phyloP scores from a whole-genome alignment of 2,888 invertebrate genomes.

The Syrista parreyssii region DNA sequence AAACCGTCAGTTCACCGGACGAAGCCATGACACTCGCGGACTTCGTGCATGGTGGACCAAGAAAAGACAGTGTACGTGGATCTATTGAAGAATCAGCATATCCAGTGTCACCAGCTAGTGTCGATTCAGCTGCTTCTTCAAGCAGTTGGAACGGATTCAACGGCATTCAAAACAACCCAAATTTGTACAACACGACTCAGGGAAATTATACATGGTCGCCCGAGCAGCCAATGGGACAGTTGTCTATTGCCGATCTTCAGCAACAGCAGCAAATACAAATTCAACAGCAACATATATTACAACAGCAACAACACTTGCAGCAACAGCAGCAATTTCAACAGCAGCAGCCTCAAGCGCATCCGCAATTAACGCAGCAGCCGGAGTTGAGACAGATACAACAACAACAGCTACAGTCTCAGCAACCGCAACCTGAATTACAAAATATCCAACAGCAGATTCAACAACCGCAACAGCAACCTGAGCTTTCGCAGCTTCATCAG shows the following conservation, averaged over 20 bases:
- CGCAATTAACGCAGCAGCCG: constrained; percentile 10
- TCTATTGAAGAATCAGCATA: constrained; percentile 26
- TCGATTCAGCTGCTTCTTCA: constrained; percentile 29
- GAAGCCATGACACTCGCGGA: constrained; percentile 26
- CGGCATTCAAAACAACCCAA: neutral
- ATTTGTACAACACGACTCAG: neutral
- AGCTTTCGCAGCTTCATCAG: neutral
- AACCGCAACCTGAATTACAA: neutral
- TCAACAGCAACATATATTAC: constrained; percentile 13
- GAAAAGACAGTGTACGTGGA: constrained; percentile 14
- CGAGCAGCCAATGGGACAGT: neutral
- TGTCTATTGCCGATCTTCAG: constrained; percentile 10
- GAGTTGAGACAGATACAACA: neutral
- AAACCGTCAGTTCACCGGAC: neutral
- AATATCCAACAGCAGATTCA: neutral
- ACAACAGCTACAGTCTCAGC: constrained; percentile 3
- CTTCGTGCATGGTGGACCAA: constrained; percentile 10
- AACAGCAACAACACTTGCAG: constrained; percentile 15
- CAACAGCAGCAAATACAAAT: constrained; percentile 15
- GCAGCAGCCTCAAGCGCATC: constrained; percentile 15
- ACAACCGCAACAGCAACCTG: constrained; percentile 7
- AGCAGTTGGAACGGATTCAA: constrained; percentile 26
- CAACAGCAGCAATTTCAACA: constrained; percentile 10
- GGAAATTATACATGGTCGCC: neutral
- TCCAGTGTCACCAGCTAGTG: constrained; percentile 36